Conservation (phyloP, 2,797 vertebrate species). For the Chaetophractus vellerosus region DNA sequence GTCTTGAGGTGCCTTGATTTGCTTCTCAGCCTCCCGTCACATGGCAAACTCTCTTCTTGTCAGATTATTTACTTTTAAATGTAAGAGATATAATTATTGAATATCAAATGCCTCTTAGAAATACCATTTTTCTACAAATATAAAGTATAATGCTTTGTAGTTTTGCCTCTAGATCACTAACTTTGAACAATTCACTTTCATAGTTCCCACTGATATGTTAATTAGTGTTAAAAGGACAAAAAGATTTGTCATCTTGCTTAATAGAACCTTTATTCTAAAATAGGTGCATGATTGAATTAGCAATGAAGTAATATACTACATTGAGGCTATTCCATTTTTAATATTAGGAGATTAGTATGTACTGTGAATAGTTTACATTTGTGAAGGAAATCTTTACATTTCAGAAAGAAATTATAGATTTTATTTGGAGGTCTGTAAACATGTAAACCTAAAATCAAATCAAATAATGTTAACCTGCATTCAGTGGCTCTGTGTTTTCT, state of each 20-base stretch:
- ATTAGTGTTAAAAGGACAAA: slow-evolving; percentile 17
- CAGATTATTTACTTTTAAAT: slow-evolving; percentile 50
- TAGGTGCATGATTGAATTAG: background rate
- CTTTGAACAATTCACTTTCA: background rate
- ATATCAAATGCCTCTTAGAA: background rate
- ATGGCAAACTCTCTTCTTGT: too few relatives aligned
- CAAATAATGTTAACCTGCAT: background rate
- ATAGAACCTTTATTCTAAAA: background rate
- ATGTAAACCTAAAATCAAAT: slow-evolving; percentile 3
- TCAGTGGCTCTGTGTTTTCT: background rate
- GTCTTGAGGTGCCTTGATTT: too few relatives aligned
- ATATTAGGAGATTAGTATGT: background rate
- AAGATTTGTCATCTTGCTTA: background rate
- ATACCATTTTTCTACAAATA: background rate
- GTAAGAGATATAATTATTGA: background rate
- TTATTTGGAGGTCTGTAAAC: slow-evolving; percentile 25
- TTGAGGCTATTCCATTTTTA: background rate
- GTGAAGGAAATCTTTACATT: slow-evolving; percentile 32
- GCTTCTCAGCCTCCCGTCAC: too few relatives aligned
- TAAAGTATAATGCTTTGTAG: background rate
- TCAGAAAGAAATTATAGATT: slow-evolving; percentile 40
- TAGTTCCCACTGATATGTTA: slow-evolving; percentile 7
- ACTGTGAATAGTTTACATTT: background rate
- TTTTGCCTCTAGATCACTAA: background rate
- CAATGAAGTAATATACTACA: background rate